Base-by-base conservation (phyloP, 2,797 vertebrate genomes). In the Holocentrus rufus region DNA sequence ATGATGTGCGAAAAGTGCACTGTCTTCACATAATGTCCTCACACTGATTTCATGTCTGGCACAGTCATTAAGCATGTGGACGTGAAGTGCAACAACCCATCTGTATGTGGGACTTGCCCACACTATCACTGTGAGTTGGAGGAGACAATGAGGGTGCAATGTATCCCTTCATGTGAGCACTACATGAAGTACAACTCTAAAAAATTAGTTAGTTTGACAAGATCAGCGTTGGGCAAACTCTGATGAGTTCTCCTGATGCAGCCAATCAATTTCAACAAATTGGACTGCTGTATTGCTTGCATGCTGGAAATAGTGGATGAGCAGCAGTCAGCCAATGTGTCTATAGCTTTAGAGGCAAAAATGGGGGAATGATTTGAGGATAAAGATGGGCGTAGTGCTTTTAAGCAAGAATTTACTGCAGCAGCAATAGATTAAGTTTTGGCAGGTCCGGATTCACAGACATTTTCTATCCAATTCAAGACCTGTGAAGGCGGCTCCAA, bases 291-390 rank as follows among this genome's bases (percentile, higher is more conserved):
- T 27, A 56, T 13, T 14, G 57, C 34, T 23, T 34, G 7, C 0
- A 27, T 46, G 55, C 69, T 71, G 73, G 72, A 64, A 72, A 69
- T 36, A 15, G 42, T 61, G 27, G 27, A 57, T 30, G 54, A 76
- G 25, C n/a, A 22, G 39, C 36, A 68, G 68, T 74, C 80, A 83
- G 36, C 61, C 76, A 17, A 4, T 17, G 44, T 15, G 5, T 6
- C 44, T 46, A 6, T 17, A 17, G 52, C 13, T 23, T 25, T 27
- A 23, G 52, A 54, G 13, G 25, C 25, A 54, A 54, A 54, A 14
- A 27, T 54, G 11, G 74, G 65, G 49, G 77, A 18, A 50, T 15
- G 56, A 55, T 65, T 34, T 53, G 6, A 62, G 53, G 56, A 77
- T 49, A 3, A 79, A 60, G 49, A 66, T 13, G 13, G 64, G 31